Evolutionary conservation across 2,113 vertebrate species (phyloP).

Genomic region (human (Homo sapiens)): DNA sequence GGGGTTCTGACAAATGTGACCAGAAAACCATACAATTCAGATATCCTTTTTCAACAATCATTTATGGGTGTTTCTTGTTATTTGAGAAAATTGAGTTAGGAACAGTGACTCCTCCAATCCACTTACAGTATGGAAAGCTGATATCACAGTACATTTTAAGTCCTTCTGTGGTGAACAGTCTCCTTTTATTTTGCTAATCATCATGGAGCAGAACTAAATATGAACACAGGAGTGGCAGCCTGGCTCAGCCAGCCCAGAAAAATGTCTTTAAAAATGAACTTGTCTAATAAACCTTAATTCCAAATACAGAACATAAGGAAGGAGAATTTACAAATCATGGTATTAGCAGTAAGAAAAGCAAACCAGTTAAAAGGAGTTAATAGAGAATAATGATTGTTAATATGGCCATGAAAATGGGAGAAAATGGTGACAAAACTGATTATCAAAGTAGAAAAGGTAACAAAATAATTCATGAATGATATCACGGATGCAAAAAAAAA

Average conservation of each 20-base stretch:
- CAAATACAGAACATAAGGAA: background rate
- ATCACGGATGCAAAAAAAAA: background rate
- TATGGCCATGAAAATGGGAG: background rate
- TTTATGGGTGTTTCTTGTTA: too few relatives aligned
- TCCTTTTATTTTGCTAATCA: background rate
- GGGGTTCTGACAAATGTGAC: background rate
- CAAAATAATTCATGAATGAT: too few relatives aligned
- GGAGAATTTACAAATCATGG: background rate
- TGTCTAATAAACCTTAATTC: background rate
- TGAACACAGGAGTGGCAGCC: background rate
- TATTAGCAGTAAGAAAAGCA: background rate
- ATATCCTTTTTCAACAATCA: background rate
- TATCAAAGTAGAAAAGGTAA: background rate
- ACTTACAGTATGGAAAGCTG: background rate
- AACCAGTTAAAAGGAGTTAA: background rate
- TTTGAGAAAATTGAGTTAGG: background rate
- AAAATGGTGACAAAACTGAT: background rate
- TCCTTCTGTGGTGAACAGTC: background rate
- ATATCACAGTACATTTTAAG: too few relatives aligned
- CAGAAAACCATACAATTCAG: background rate
- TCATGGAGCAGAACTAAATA: background rate
- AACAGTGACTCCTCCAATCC: fast-evolving
- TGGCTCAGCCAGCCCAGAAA: background rate
- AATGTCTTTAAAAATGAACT: background rate
- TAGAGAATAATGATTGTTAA: background rate